phyloP scores from a whole-genome alignment of 1,140 invertebrate species.

The Luehdorfia chinensis region DNA sequence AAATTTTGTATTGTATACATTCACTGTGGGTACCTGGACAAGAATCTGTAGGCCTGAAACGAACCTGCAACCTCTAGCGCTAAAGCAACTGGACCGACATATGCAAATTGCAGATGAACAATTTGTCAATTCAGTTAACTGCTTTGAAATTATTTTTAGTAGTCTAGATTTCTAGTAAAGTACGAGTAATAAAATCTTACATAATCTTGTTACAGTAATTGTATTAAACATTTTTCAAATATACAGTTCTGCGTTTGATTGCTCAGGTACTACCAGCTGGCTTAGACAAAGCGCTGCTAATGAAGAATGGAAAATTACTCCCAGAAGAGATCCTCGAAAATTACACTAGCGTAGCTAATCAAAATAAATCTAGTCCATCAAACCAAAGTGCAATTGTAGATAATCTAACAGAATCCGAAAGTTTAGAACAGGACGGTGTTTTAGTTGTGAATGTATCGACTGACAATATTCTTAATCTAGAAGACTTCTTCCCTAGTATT shows the following conservation, averaged over 20 bases:
- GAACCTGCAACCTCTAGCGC: too few species aligned
- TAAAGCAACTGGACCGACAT: too few species aligned
- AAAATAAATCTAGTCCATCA: conserved; percentile 30
- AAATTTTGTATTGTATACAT: too few species aligned
- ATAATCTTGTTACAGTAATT: too few species aligned
- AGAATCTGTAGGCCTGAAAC: too few species aligned
- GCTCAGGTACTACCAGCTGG: conserved; percentile 54
- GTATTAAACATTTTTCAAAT: too few species aligned
- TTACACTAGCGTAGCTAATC: conserved; percentile 29
- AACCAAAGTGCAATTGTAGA: conserved; percentile 46
- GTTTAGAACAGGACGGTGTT: conserved; percentile 73
- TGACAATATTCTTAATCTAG: conserved; percentile 68
- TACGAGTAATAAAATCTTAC: too few species aligned
- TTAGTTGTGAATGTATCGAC: conserved; percentile 71
- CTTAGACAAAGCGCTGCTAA: conserved; percentile 54
- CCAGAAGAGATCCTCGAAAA: conserved; percentile 50
- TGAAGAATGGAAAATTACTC: conserved; percentile 65
- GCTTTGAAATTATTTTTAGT: too few species aligned
- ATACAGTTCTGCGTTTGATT: conserved; percentile 5
- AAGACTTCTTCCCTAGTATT: conserved; percentile 61
- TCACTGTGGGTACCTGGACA: too few species aligned
- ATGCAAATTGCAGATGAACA: too few species aligned
- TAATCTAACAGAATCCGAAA: conserved; percentile 67
- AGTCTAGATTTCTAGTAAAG: too few species aligned
- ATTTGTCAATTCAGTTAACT: too few species aligned